Base-by-base conservation (phyloP, 1,140 invertebrate species). In the Brachionus rubens region DNA sequence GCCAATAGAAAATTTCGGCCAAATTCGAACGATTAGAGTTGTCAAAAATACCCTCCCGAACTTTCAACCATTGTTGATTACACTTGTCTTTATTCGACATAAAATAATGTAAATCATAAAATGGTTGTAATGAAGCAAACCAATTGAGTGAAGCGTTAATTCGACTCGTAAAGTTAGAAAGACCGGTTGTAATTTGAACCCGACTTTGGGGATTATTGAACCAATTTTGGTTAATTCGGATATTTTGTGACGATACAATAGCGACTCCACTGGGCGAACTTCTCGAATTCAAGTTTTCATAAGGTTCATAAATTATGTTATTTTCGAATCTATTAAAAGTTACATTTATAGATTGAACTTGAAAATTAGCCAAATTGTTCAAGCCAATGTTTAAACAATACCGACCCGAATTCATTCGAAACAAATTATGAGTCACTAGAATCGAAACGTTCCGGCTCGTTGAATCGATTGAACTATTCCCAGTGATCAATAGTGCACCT, bases 241-340 rank as follows among this genome's bases (percentile, higher is more conserved):
- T 89, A 82, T 98, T 98, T 50, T 84, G 83, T 76, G 91, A 91
- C 0, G 92, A 94, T 0, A 93, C 89, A 40, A 95, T 88, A 0
- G 96, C 91, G 4, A 92, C 90, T 4, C 94, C 96, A 14, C 92
- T 90, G 0, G 94, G 94, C 78, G 90, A 87, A 76, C 91, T 85
- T 54, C 87, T 77, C 1, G 87, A 81, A 80, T 91, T 91, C 9
- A 99, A 84, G 76, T 54, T 75, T 7, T 87, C 87, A 75, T 92
- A 97, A 0, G 92, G 90, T 83, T 98, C 92, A n/a, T 87, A 86
- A 3, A 97, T 91, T 77, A 86, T 88, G 85, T 99, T 99, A 24
- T 91, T 88, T 76, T 89, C 86, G 0, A 99, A 86, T 81, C 90
- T 91, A 82, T 98, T 98, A 79, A 91, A 89, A 0, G 92, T 93